A percentile compares a stretch with the other conserved stretches of the same genome.
phyloP scores from a whole-genome alignment of 2,113 vertebrate genomes.

The Phylloscopus trochiloides region DNA sequence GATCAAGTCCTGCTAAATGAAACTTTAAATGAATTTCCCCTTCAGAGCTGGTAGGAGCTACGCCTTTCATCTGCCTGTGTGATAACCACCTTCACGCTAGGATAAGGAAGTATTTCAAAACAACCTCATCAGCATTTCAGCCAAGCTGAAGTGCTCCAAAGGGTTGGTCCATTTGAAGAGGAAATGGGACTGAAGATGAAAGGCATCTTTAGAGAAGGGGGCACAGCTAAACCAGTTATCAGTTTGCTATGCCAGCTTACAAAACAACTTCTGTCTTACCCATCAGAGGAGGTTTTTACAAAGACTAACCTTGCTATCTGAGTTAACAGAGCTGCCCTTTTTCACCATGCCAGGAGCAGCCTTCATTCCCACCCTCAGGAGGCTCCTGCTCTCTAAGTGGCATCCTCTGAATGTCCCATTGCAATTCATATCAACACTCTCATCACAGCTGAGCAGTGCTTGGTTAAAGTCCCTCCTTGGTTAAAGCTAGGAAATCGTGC shows the following conservation, averaged over 20 bases:
- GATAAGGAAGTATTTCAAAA: not conserved
- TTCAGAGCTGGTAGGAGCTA: not conserved
- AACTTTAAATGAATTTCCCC: not conserved
- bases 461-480: not conserved
- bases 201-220: not conserved
- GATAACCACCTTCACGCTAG: not conserved
- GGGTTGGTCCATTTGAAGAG: not conserved
- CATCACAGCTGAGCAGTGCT: not conserved
- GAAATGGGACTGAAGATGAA: not conserved
- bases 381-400: not conserved
- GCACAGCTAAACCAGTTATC: not conserved
- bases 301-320: not conserved
- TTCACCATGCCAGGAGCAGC: not conserved
- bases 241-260: not conserved
- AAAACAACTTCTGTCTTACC: not conserved
- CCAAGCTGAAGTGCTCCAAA: not conserved
- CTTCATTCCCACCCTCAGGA: not conserved
- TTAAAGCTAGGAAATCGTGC: not conserved
- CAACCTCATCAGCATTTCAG: not conserved
- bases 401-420: not conserved
- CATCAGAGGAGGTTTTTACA: not conserved
- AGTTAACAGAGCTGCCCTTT: not conserved
- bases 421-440: rapidly evolving
- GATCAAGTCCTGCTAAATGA: not conserved
- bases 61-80: not conserved